These are phyloP conservation scores for Hemaris fuciformis DNA, from an alignment of 2,888 invertebrate species.

Conservation along the genomic window DNA sequence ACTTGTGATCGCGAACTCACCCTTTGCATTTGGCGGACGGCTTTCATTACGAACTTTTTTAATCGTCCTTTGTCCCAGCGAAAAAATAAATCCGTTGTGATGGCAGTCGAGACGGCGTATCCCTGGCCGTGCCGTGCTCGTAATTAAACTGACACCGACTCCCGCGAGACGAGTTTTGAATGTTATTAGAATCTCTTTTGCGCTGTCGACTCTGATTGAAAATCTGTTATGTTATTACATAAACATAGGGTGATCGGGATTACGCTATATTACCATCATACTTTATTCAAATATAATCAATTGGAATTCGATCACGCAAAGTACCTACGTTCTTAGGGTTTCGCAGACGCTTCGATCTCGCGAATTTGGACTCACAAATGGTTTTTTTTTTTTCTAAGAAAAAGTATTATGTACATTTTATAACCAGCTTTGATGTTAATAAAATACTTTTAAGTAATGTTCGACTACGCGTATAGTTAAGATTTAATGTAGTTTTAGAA, in stretches of 20 bases:
- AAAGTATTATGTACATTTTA: no score
- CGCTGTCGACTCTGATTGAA: slow-evolving; percentile 74
- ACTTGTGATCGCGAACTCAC: slow-evolving; percentile 46
- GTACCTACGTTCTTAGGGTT: neutral
- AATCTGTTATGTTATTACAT: slow-evolving; percentile 58
- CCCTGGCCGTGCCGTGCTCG: slow-evolving; percentile 51
- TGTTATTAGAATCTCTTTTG: slow-evolving; percentile 80
- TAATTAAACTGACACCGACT: slow-evolving; percentile 79
- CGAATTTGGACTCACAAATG: no score
- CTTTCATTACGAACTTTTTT: slow-evolving; percentile 80
- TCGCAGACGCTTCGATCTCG: no score
- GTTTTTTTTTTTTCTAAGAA: no score
- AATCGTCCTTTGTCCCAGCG: slow-evolving; percentile 76
- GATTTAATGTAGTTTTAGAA: no score
- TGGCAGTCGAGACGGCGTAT: slow-evolving; percentile 59
- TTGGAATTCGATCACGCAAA: neutral
- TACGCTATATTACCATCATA: neutral
- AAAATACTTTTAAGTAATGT: no score
- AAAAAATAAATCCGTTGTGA: slow-evolving; percentile 75
- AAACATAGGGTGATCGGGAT: slow-evolving; percentile 31
- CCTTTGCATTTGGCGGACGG: slow-evolving; percentile 65
- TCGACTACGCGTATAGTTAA: no score
- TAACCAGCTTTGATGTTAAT: no score
- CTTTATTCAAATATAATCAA: neutral
- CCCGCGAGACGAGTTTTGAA: slow-evolving; percentile 76